A percentile compares a stretch with the other conserved stretches of the same genome.
These are phyloP conservation scores for Monomorium pharaonis DNA, from an alignment of 1,140 invertebrate species.

Conservation along the genomic window DNA sequence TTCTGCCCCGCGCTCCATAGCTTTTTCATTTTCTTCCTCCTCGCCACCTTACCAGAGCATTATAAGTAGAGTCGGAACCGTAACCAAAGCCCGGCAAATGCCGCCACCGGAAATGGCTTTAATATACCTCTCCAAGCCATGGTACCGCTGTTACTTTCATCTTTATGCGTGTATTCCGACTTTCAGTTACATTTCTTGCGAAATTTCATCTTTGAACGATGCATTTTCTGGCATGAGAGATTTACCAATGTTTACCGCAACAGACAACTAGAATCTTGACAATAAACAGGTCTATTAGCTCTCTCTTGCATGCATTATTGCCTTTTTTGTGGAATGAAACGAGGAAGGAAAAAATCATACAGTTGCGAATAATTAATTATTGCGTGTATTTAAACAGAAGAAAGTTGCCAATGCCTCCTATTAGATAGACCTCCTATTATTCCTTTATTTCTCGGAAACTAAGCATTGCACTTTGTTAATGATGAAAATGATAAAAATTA, in stretches of 20 bases:
- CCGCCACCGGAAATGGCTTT: conserved; percentile 63
- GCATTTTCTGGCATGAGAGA: not conserved
- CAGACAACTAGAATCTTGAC: not conserved
- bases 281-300: conserved; percentile 4
- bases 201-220: conserved; percentile 26
- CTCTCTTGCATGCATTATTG: not conserved
- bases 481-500: too few species aligned
- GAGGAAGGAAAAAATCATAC: not conserved
- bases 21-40: conserved; percentile 56
- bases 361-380: not conserved
- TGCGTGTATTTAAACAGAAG: not conserved
- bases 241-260: not conserved
- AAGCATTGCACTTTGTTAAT: too few species aligned
- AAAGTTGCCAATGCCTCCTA: too few species aligned
- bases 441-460: too few species aligned
- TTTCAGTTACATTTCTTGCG: not conserved
- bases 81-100: conserved; percentile 55
- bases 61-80: conserved; percentile 37
- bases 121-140: conserved; percentile 57
- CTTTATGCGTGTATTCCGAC: not conserved
- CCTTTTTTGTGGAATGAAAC: not conserved
- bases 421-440: too few species aligned
- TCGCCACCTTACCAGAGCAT: conserved; percentile 25
- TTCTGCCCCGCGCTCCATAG: conserved; percentile 16
- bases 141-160: not conserved